Evolutionary conservation across 2,113 vertebrate species (phyloP).

Genomic region (Macaca nemestrina): DNA sequence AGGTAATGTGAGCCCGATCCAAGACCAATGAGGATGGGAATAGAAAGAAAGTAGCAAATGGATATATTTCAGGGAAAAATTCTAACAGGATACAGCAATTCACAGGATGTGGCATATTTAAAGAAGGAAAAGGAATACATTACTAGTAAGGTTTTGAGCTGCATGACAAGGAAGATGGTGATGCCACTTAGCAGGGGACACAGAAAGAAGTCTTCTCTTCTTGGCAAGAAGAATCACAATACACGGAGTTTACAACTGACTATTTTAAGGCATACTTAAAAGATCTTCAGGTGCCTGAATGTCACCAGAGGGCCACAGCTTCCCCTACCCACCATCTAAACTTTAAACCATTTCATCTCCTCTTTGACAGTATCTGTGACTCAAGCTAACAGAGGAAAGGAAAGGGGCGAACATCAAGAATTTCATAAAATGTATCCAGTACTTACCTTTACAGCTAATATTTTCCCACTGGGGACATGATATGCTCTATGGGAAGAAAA

Average conservation of each 20-base stretch:
- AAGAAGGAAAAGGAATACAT: background rate
- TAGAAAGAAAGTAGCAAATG: background rate
- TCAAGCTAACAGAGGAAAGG: background rate
- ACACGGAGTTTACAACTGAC: background rate
- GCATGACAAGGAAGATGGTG: background rate
- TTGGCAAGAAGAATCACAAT: background rate
- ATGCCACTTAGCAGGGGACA: background rate
- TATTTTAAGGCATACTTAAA: background rate
- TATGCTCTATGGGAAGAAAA: slow-evolving; percentile 88
- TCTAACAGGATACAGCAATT: background rate
- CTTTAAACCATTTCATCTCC: background rate
- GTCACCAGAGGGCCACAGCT: background rate
- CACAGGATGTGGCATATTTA: background rate
- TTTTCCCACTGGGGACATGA: slow-evolving; percentile 93
- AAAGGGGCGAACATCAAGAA: slow-evolving; percentile 37
- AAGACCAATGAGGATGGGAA: background rate
- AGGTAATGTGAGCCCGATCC: background rate
- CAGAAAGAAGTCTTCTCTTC: background rate
- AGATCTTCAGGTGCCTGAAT: background rate
- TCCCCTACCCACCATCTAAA: background rate
- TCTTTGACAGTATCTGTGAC: background rate
- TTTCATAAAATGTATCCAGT: slow-evolving; percentile 52
- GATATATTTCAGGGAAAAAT: background rate
- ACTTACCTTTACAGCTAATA: slow-evolving; percentile 97
- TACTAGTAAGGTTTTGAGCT: background rate